These are phyloP conservation scores for Holothuria leucospilota DNA, from an alignment of 53 echinoderm and acorn worm species.

Conservation along the genomic window DNA sequence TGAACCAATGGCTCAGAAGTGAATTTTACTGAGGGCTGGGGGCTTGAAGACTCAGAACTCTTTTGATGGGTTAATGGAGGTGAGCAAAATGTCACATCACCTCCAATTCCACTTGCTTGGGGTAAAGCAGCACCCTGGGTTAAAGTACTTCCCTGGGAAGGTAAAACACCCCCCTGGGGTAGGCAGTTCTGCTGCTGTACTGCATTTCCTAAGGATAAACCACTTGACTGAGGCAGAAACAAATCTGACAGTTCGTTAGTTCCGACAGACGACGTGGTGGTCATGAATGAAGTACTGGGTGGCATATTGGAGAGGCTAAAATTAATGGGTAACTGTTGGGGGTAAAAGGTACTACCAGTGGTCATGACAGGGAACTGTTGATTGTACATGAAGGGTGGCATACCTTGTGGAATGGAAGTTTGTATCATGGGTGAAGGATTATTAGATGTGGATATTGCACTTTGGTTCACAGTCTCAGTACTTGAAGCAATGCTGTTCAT, in stretches of 20 bases:
- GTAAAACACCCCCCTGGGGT: constrained; percentile 3
- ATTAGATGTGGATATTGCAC: constrained; percentile 24
- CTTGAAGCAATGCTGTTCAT: not conserved
- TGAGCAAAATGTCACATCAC: too few species aligned
- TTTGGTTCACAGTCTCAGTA: not conserved
- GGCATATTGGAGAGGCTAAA: not conserved
- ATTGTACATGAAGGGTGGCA: constrained; percentile 10
- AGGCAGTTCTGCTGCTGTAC: not conserved
- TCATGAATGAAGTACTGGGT: not conserved
- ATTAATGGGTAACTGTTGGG: constrained; percentile 2
- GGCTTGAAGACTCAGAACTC: too few species aligned
- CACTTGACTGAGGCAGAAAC: not conserved
- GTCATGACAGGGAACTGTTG: not conserved
- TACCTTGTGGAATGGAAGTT: not conserved
- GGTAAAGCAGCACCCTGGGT: too few species aligned
- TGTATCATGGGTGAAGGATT: not conserved
- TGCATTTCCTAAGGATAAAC: not conserved
- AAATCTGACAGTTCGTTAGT: not conserved
- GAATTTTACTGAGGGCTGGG: too few species aligned
- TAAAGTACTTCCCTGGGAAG: not conserved
- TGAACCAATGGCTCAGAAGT: too few species aligned
- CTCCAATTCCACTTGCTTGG: too few species aligned
- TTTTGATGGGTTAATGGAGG: too few species aligned
- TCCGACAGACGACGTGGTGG: not conserved
- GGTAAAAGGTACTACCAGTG: not conserved